phyloP scores from a whole-genome alignment of 2,888 invertebrate genomes.

The Dynastes grantii region DNA sequence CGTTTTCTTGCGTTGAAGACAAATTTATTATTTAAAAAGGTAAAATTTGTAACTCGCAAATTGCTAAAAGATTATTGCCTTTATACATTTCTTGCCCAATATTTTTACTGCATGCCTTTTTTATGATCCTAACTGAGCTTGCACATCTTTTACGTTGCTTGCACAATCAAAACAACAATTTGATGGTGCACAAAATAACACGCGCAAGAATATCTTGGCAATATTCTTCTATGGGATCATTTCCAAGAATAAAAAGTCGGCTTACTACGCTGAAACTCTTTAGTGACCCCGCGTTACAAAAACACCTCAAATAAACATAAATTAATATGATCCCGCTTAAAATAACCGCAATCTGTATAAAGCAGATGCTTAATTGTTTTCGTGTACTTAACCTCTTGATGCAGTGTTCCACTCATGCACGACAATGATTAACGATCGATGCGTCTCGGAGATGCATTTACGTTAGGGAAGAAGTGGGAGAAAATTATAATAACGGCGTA shows the following conservation, averaged over 20 bases:
- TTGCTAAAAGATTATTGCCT: too few species aligned
- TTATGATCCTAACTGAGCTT: too few species aligned
- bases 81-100: too few species aligned
- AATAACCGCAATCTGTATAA: slow-evolving; percentile 44
- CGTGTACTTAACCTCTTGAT: slow-evolving; percentile 42
- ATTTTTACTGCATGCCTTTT: too few species aligned
- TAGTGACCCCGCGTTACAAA: neutral
- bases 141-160: too few species aligned
- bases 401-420: slow-evolving; percentile 38
- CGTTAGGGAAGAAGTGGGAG: slow-evolving; percentile 13
- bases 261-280: neutral
- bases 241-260: neutral
- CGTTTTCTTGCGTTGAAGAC: too few species aligned
- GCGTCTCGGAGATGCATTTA: slow-evolving; percentile 31
- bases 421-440: slow-evolving; percentile 47
- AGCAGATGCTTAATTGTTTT: slow-evolving; percentile 45
- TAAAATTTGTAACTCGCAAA: too few species aligned
- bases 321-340: slow-evolving; percentile 34
- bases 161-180: too few species aligned
- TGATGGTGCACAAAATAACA: too few species aligned
- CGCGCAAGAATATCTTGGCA: neutral
- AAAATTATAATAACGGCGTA: slow-evolving; percentile 30
- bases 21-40: too few species aligned
- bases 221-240: neutral
- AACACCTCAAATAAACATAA: slow-evolving; percentile 11